Base-by-base conservation (phyloP, 2,113 vertebrate species). In the Silurus asotus region DNA sequence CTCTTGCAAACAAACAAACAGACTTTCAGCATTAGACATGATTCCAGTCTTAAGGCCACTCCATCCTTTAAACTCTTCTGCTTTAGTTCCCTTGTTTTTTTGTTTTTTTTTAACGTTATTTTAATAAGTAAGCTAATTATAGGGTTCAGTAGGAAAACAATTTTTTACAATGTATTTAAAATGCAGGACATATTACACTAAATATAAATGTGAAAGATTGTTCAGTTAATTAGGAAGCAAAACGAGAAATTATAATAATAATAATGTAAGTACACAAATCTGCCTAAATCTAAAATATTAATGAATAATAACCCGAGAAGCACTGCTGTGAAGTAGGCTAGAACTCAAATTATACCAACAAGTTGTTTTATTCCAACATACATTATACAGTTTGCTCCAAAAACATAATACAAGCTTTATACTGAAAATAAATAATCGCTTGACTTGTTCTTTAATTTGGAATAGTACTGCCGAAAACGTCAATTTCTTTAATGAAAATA, bases 371-470 rank as follows among this genome's bases (percentile, higher is more conserved):
- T 95, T 96, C 93, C 93, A 93, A 96, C 94, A 96, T 92, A 94
- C 94, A 95, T 95, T 92, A 88, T 90, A 91, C 89, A 93, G 95
- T 94, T 96, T 95, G 93, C 94, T 94, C 96, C 93, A 95, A 96
- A 91, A 98, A 96, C 96, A 96, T 96, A 97, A 97, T 93, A 95
- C 95, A 96, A 96, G 96, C 96, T 98, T 97, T 97, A 96, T 98
- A 95, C 92, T 97, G 96, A 98, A 98, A 98, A 99, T 97, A 99
- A 99, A 98, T 98, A 98, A 98, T 96, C 94, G 95, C 94, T 96
- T 94, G 95, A 94, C 96, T 94, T 96, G 96, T 96, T 95, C 95
- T 96, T 96, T 95, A 95, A 97, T 97, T 97, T 98, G 96, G 97
- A 97, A 96, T 97, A 97, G 97, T 97, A 97, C 96, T 95, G 96